These are phyloP conservation scores for Macrotrachela quadricornifera DNA, from an alignment of 1,140 invertebrate species.

Conservation along the genomic window DNA sequence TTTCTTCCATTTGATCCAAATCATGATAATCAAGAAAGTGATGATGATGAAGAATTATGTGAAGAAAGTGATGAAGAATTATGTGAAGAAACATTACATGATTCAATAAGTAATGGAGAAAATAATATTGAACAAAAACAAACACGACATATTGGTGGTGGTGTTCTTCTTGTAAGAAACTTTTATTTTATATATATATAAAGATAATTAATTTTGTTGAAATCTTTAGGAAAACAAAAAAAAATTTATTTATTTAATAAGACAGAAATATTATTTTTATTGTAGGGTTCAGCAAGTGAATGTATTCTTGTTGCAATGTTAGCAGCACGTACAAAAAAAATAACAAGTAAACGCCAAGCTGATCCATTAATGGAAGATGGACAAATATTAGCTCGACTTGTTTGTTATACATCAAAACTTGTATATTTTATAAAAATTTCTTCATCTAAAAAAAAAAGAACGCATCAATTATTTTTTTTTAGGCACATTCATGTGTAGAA, in stretches of 20 bases:
- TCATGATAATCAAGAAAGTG: conserved; percentile 67
- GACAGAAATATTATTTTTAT: background rate
- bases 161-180: conserved; percentile 57
- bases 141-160: conserved; percentile 63
- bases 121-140: conserved; percentile 8
- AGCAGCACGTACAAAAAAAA: conserved; percentile 59
- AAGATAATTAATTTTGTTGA: too few species aligned
- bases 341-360: too few species aligned
- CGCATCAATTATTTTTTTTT: background rate
- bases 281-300: conserved; percentile 47
- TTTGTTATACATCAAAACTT: conserved; percentile 54
- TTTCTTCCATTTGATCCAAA: conserved; percentile 59
- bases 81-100: conserved; percentile 43
- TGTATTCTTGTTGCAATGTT: conserved; percentile 67
- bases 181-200: background rate
- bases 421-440: conserved; percentile 17
- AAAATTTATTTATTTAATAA: too few species aligned
- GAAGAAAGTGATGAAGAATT: conserved; percentile 56
- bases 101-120: background rate
- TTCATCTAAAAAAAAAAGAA: background rate
- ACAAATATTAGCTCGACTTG: conserved; percentile 71
- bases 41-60: conserved; percentile 48
- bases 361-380: conserved; percentile 73
- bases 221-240: too few species aligned
- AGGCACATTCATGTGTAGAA: conserved; percentile 11